Base-by-base conservation (phyloP, 2,888 invertebrate genomes). In the Apamea monoglypha region DNA sequence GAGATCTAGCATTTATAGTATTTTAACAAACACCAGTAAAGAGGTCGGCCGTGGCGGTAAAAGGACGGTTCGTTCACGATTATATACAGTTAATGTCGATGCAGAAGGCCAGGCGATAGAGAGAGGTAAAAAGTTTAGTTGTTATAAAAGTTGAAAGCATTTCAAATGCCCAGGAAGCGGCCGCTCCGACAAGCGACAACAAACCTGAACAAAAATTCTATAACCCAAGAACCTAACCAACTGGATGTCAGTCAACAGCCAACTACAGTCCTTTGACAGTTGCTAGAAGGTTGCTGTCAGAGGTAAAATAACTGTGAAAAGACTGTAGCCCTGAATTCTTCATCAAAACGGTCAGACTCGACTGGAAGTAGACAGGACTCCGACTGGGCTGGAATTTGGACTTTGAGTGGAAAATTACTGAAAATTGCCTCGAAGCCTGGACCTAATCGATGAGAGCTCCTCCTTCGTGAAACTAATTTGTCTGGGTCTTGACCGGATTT, bases 1-100 rank as follows among this genome's bases (percentile, higher is more conserved):
- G n/a, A 74, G 61, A 59, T 56, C 68, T 47, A 66, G 47, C 25
- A 25, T 53, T 66, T 61, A 14, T 29, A 70, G 5, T 84, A 72
- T 73, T 68, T 40, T 59, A 53, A 70, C 50, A 69, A 74, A 59
- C 68, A 25, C 64, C 53, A 29, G 69, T 69, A n/a, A 67, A 69
- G 68, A 75, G 64, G 66, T 44, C 70, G 36, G 44, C 64, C n/a
- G 53, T 63, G 67, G 10, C 66, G 66, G 59, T 36, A 63, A 77
- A 78, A 78, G 80, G 80, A 73, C 80, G 74, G 44, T 40, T 72
- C 64, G 79, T 79, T 79, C 74, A 67, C 69, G 47, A 80, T 73
- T 67, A 44, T 56, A 56, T 56, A 21, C 59, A 12, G 32, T n/a
- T 40, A n/a, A 25, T 56, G 25, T 64, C n/a, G 1, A 32, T n/a